These are phyloP conservation scores for Pitta sordida DNA, from an alignment of 2,113 vertebrate genomes.

Conservation along the genomic window DNA sequence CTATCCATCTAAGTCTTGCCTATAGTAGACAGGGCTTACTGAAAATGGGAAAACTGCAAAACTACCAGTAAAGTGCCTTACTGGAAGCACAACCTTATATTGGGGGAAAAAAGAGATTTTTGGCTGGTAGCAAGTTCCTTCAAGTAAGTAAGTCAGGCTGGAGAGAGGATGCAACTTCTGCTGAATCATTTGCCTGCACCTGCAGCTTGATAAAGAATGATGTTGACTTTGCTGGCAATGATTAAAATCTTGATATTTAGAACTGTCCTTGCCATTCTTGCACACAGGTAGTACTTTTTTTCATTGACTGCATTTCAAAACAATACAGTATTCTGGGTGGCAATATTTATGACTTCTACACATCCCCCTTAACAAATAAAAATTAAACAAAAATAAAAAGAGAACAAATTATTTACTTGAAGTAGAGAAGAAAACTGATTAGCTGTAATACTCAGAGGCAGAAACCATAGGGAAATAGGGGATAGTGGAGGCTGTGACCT, in stretches of 20 bases:
- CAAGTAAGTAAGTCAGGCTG: background rate
- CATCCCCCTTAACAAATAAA: fast-evolving
- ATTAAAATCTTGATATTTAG: background rate
- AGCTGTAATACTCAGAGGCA: background rate
- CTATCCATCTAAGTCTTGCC: background rate
- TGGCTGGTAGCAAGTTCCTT: background rate
- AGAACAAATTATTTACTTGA: background rate
- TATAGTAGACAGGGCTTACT: background rate
- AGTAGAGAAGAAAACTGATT: background rate
- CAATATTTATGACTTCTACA: background rate
- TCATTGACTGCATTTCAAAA: background rate
- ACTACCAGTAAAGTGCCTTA: background rate
- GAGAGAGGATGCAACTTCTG: background rate
- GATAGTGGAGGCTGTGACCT: background rate
- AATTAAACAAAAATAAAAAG: background rate
- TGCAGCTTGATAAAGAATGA: background rate
- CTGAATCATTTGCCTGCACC: background rate
- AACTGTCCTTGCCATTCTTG: background rate
- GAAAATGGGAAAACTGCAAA: slow-evolving; percentile 1
- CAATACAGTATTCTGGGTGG: background rate
- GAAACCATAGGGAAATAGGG: background rate
- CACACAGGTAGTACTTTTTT: background rate
- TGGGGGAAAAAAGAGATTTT: background rate
- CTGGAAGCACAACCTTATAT: background rate
- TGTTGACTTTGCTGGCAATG: background rate